These are phyloP conservation scores for Pongo abelii DNA, from an alignment of 2,113 vertebrate genomes.

Conservation along the genomic window DNA sequence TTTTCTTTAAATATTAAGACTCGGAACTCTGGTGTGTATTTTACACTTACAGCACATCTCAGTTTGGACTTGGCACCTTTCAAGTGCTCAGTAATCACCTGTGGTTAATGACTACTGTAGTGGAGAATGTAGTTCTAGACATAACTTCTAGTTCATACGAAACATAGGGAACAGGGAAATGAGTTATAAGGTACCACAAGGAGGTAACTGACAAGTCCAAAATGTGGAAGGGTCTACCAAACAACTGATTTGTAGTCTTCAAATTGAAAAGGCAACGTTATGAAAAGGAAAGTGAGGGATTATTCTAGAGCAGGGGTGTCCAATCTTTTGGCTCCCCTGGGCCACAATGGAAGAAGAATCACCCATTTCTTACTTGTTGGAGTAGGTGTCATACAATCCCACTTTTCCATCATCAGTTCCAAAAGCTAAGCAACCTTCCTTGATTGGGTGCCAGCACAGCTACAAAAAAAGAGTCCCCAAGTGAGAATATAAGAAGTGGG, in stretches of 20 bases:
- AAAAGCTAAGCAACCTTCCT: slow-evolving; percentile 93
- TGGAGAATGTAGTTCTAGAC: not conserved
- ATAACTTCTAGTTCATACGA: not conserved
- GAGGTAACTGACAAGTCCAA: not conserved
- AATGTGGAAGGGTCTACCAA: not conserved
- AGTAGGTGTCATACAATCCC: slow-evolving; percentile 94
- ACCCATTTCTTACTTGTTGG: slow-evolving; percentile 88
- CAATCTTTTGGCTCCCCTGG: too few species aligned
- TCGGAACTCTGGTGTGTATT: not conserved
- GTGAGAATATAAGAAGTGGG: not conserved
- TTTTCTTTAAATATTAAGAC: not conserved
- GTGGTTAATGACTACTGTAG: not conserved
- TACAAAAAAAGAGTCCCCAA: slow-evolving; percentile 73
- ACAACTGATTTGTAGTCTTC: not conserved
- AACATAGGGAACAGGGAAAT: not conserved
- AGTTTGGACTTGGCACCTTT: not conserved
- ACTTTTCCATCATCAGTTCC: slow-evolving; percentile 99
- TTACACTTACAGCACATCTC: not conserved
- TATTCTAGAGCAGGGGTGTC: not conserved
- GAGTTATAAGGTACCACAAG: not conserved
- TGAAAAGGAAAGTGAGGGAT: not conserved
- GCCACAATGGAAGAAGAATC: not conserved
- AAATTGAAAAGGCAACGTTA: not conserved
- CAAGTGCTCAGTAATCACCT: not conserved
- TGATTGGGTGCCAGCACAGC: slow-evolving; percentile 95